Base-by-base conservation (phyloP, 2,113 vertebrate genomes). In the Carassius auratus region DNA sequence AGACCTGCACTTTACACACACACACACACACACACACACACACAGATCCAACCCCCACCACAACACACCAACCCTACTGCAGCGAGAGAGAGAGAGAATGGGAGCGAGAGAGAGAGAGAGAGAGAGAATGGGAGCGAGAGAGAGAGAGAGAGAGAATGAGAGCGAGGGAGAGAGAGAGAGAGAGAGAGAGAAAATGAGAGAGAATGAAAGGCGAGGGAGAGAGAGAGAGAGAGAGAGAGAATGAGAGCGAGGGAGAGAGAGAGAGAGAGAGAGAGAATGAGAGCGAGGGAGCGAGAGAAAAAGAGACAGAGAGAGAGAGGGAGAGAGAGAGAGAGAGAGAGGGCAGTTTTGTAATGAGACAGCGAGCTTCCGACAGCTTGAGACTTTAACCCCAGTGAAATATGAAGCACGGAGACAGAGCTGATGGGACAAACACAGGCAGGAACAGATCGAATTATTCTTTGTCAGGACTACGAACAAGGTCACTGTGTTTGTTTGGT, bases 1-100 rank as follows among this genome's bases (percentile, higher is more conserved):
- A 90, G 89, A 89, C 80, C 86, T 89, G 88, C 90, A 76, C 86
- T 89, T 89, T 90, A 84, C 68, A 76, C 52, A 88, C 17, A 88
- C 10, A 57, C 79, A 83, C 86, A 84, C 62, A n/a, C n/a, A n/a
- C n/a, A n/a, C n/a, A n/a, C n/a, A 59, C 10, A 57, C 79, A 83
- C 86, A 84, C 61, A 59, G 74, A 79, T 81, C 55, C 71, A 84
- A 86, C 89, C 89, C 86, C 84, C 89, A 87, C 88, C 33, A 82
- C 88, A 86, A 88, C 80, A 88, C 84, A 61, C 86, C 87, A 85
- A 26, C 33, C 76, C 57, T 21, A 8, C 76, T 62, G 57, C 52
- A 45, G 75, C 10, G 30, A n/a, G 78, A 66, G 76, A 17, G 55
- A 57, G 50, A 77, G 30, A 69, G 62, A 61, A 50, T 50, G 36